phyloP scores from a whole-genome alignment of 2,113 vertebrate species.

The Cettia cetti region DNA sequence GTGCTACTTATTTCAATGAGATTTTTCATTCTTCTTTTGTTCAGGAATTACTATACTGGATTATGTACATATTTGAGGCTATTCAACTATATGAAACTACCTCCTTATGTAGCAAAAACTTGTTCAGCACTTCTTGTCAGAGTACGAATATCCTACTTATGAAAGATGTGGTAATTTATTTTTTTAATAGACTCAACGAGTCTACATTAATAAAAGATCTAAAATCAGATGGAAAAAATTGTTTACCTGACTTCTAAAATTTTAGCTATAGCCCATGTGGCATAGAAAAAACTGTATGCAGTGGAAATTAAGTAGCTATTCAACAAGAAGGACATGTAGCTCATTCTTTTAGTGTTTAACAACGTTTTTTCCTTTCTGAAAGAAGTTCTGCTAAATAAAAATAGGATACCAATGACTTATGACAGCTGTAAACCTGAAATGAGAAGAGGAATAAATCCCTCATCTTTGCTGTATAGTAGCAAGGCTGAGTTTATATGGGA shows the following conservation, averaged over 20 bases:
- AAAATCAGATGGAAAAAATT: background rate
- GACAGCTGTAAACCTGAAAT: background rate
- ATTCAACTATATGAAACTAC: background rate
- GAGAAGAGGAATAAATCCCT: background rate
- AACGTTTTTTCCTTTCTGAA: background rate
- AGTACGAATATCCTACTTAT: background rate
- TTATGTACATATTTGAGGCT: background rate
- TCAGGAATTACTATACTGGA: background rate
- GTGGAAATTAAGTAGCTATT: background rate
- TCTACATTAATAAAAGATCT: background rate
- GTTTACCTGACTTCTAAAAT: background rate
- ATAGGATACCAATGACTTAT: rapidly evolving
- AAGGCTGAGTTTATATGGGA: background rate
- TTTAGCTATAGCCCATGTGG: background rate
- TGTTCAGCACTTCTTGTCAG: background rate
- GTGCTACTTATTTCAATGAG: background rate
- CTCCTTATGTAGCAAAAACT: background rate
- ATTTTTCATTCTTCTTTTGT: background rate
- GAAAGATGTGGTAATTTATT: background rate
- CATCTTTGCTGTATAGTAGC: background rate
- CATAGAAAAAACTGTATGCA: background rate
- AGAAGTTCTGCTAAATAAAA: background rate
- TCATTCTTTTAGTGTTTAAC: background rate
- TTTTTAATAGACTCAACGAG: background rate
- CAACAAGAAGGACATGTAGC: background rate